Base-by-base conservation (phyloP, 2,888 invertebrate species). In the Tortrix viridana region DNA sequence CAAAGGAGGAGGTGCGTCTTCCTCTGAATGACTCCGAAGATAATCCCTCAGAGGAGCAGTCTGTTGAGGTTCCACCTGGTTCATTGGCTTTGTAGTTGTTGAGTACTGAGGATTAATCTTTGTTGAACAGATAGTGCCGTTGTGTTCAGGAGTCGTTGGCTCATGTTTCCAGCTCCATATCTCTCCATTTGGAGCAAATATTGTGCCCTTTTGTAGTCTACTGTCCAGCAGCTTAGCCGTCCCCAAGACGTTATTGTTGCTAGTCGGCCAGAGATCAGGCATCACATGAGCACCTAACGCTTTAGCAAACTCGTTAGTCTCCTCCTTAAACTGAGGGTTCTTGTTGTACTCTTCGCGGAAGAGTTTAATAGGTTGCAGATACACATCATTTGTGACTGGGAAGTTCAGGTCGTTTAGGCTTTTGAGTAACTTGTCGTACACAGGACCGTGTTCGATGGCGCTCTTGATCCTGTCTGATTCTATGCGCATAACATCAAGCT, bases 391-490 rank as follows among this genome's bases (percentile, higher is more conserved):
- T 3, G 84, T 81, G 20, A 93, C 86, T 1, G 92, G 85, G 67
- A 94, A 89, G 66, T 92, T 93, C 58, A 93, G 85, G 44, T 93
- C 92, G 48, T 85, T 88, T 23, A 94, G 78, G 66, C 93, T 88
- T 63, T 92, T 92, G 62, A 94, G 88, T 4, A 94, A 79, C 69
- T 93, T 93, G 65, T 94, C 93, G 68, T 94, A 94, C 37, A 94
- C 92, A 0, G 93, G 93, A 0, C 93, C 93, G 74, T 94, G 94
- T 72, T 93, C 92, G 1, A 94, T 89, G 0, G 93, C 93, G 70
- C 94, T 94, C 71, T 94, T 94, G 23, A 94, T 92, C 69, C 93
- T 86, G 60, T 93, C 92, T 0, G 91, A 92, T 71, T 94, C 93
- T 22, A 94, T 92, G 5, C 84, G 90, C 84, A 94, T 88, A 0